These are phyloP conservation scores for Drosophila teissieri DNA, from an alignment of 1,140 invertebrate genomes.

Conservation along the genomic window DNA sequence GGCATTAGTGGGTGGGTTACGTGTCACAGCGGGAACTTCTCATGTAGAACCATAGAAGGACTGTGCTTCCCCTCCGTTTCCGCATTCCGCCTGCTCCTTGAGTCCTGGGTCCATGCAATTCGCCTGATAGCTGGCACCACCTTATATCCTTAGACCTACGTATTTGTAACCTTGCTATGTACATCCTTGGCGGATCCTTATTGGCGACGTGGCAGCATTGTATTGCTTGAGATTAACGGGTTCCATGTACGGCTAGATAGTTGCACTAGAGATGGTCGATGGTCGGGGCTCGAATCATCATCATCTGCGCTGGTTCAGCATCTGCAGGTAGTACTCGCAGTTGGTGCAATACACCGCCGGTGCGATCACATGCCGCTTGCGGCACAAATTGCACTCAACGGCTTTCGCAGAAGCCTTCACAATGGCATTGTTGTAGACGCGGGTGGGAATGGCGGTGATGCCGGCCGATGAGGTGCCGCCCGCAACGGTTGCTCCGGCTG, in stretches of 20 bases:
- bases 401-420: conserved; percentile 86
- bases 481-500: not conserved
- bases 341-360: conserved; percentile 93
- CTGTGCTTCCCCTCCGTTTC: conserved; percentile 44
- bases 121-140: conserved; percentile 1
- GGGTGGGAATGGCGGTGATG: conserved; percentile 81
- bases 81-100: conserved; percentile 22
- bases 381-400: conserved; percentile 91
- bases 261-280: conserved; percentile 25
- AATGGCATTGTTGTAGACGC: conserved; percentile 82
- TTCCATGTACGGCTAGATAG: conserved; percentile 60
- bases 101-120: not conserved
- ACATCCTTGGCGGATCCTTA: conserved; percentile 45
- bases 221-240: conserved; percentile 73
- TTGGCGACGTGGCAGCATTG: conserved; percentile 67
- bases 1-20: conserved; percentile 30
- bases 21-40: conserved; percentile 66
- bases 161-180: conserved; percentile 37
- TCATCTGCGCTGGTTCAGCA: conserved; percentile 82
- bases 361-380: conserved; percentile 91
- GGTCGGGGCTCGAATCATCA: conserved; percentile 2
- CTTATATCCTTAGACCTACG: not conserved
- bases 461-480: conserved; percentile 5
- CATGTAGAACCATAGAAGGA: conserved; percentile 76
- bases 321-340: conserved; percentile 96